These are phyloP conservation scores for Calliopsis andreniformis DNA, from an alignment of 1,140 invertebrate species.

Conservation along the genomic window DNA sequence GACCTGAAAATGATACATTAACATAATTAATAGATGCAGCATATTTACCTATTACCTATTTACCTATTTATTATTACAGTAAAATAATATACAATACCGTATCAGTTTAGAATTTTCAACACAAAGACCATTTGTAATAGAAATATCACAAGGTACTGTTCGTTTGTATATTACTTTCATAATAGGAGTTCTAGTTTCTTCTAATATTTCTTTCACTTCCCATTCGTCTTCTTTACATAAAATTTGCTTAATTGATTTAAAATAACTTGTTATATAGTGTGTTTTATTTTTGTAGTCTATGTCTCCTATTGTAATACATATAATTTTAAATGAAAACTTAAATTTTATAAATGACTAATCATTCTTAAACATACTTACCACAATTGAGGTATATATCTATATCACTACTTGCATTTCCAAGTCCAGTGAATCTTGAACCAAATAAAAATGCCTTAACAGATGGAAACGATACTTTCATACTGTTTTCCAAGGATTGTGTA, in stretches of 20 bases:
- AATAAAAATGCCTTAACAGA: constrained; percentile 71
- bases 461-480: constrained; percentile 39
- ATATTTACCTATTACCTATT: neutral
- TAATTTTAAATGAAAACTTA: neutral
- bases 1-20: constrained; percentile 67
- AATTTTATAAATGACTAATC: constrained; percentile 26
- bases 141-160: constrained; percentile 82
- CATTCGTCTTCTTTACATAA: constrained; percentile 37
- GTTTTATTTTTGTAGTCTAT: neutral
- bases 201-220: constrained; percentile 41
- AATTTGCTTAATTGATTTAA: constrained; percentile 6
- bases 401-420: constrained; percentile 77
- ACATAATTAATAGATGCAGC: constrained; percentile 7
- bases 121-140: constrained; percentile 81
- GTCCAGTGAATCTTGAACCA: constrained; percentile 78
- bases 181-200: constrained; percentile 79
- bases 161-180: constrained; percentile 79
- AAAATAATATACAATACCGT: constrained; percentile 63
- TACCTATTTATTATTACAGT: neutral
- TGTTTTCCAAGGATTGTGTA: constrained; percentile 38
- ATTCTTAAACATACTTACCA: constrained; percentile 58
- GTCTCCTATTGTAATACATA: constrained; percentile 22
- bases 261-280: neutral
- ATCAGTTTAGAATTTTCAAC: constrained; percentile 81
- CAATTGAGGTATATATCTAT: constrained; percentile 80